Percentiles rank a stretch among this genome's conserved stretches.
Evolutionary conservation across 2,797 vertebrate genomes (phyloP).

Genomic region (Australoheros facetus): DNA sequence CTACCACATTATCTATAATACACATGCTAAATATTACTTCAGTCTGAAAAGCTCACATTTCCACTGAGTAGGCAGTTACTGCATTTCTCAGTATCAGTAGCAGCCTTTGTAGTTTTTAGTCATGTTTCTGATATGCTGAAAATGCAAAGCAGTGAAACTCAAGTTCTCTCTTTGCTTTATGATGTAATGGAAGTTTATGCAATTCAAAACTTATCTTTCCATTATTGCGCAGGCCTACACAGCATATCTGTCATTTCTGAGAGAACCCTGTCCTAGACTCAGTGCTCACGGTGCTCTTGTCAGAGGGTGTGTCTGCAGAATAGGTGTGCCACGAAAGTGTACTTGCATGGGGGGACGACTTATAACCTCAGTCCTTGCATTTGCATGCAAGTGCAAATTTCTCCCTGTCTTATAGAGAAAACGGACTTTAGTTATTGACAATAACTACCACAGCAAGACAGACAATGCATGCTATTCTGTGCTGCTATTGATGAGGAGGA

Average conservation of each 20-base stretch:
- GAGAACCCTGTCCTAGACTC: constrained; percentile 56
- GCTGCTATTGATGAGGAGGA: neutral
- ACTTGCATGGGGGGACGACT: constrained; percentile 6
- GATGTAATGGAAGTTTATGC: constrained; percentile 42
- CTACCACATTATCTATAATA: neutral
- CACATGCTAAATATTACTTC: neutral
- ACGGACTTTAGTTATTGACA: neutral
- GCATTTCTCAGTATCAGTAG: neutral
- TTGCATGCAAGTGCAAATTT: neutral
- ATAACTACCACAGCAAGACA: neutral
- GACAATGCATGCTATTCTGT: neutral
- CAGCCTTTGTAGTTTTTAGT: neutral
- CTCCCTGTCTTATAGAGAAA: neutral
- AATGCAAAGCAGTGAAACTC: neutral
- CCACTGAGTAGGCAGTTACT: neutral
- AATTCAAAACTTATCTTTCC: constrained; percentile 3
- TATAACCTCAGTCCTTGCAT: neutral
- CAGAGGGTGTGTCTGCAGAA: constrained; percentile 64
- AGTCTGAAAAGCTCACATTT: neutral
- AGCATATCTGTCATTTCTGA: constrained; percentile 63
- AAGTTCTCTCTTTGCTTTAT: neutral
- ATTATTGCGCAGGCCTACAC: constrained; percentile 32
- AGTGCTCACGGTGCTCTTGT: constrained; percentile 14
- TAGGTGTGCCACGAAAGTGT: constrained; percentile 56
- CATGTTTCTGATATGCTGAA: neutral